These are phyloP conservation scores for Drosophila novamexicana DNA, from an alignment of 1,140 invertebrate genomes.

Conservation along the genomic window DNA sequence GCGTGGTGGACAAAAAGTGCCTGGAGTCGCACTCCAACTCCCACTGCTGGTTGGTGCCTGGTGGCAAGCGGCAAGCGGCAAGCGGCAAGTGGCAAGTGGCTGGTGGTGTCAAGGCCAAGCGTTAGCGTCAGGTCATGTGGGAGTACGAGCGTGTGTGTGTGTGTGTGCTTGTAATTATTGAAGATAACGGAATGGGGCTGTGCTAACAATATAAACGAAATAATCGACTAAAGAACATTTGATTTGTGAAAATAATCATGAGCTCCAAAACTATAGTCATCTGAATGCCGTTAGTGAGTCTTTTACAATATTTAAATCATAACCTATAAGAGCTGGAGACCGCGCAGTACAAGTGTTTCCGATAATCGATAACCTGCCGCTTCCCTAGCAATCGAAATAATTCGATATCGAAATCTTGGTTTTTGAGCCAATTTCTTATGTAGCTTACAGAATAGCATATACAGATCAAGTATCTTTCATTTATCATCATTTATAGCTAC, in stretches of 20 bases:
- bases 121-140: conserved; percentile 11
- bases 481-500: no score
- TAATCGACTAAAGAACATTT: background rate
- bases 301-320: background rate
- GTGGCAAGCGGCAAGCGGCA: conserved; percentile 2
- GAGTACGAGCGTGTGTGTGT: conserved; percentile 5
- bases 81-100: conserved; percentile 20
- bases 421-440: no score
- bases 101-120: conserved; percentile 67
- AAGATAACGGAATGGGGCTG: conserved; percentile 42
- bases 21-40: conserved; percentile 6
- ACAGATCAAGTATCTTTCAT: no score
- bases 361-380: no score
- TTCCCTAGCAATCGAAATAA: no score
- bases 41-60: conserved; percentile 3
- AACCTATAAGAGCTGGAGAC: no score
- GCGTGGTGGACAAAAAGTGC: conserved; percentile 21
- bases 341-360: no score
- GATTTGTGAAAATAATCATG: background rate
- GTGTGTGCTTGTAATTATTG: conserved; percentile 52
- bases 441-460: no score
- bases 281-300: background rate
- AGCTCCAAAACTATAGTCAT: background rate
- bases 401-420: no score
- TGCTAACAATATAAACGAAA: background rate